Evolutionary conservation across 1,140 invertebrate species (phyloP).

Genomic region (Bombus fervidus): DNA sequence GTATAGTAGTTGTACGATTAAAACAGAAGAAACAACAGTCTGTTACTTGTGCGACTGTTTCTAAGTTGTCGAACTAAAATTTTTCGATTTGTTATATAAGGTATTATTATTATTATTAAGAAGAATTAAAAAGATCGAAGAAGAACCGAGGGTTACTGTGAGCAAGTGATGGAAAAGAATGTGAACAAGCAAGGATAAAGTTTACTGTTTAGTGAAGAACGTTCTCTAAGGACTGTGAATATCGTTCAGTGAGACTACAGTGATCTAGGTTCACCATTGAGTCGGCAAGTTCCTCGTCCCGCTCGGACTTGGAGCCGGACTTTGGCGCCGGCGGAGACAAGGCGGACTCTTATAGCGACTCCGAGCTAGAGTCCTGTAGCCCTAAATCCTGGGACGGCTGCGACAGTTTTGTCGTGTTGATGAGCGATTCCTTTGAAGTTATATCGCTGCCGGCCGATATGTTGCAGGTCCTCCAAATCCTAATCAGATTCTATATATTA

Average conservation of each 20-base stretch:
- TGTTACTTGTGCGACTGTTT: too few relatives aligned
- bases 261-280: conserved; percentile 78
- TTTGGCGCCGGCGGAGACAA: conserved; percentile 55
- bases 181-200: not conserved
- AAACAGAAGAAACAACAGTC: too few relatives aligned
- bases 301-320: conserved; percentile 78
- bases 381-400: conserved; percentile 60
- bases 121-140: too few relatives aligned
- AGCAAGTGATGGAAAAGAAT: not conserved
- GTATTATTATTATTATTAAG: too few relatives aligned
- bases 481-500: not conserved
- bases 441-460: conserved; percentile 82
- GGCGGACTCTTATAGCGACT: conserved; percentile 71
- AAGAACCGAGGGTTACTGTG: too few relatives aligned
- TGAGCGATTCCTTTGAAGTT: conserved; percentile 82
- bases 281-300: conserved; percentile 80
- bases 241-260: conserved; percentile 1
- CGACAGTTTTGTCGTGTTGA: conserved; percentile 81
- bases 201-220: not conserved
- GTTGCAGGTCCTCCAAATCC: conserved; percentile 75
- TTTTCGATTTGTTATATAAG: too few relatives aligned
- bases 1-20: too few relatives aligned
- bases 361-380: conserved; percentile 69
- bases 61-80: too few relatives aligned
- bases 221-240: not conserved